Evolutionary conservation across 2,888 invertebrate genomes (phyloP), one percentile per base, ranked within the genome.

Genomic region (Ischnus inquisitorius): DNA sequence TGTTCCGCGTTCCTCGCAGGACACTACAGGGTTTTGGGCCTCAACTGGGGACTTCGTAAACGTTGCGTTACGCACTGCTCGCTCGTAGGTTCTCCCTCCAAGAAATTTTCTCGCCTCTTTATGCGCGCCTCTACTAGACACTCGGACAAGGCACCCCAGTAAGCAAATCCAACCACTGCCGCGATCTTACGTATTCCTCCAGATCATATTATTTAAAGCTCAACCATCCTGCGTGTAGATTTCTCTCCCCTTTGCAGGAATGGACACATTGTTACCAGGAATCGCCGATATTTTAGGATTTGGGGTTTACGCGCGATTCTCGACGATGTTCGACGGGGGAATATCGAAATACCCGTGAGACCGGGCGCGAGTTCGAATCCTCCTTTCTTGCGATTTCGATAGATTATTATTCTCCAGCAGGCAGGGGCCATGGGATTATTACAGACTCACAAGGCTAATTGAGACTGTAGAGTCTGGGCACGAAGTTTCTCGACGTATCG

Each of bases 311-410:
- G n/a, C 48, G 68, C 60, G 16, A 3, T 22, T n/a, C 34, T 14
- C 51, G n/a, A 60, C 46, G 60, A 34, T 48, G 5, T 34, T 54
- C 48, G 79, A 75, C 75, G 85, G 86, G 87, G 62, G 64, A 79
- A 57, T 34, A 78, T 69, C 48, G 81, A 89, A 91, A 90, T 91
- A 88, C 88, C 90, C 91, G 91, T 91, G 91, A 84, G 91, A 91
- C 90, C 88, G 14, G 57, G 3, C 57, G 12, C 28, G 22, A 57
- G 19, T 28, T 57, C 25, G 25, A 10, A 57, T 75, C 34, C 3
- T 22, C 12, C 48, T 41, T 79, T 86, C 86, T 71, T 65, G 69
- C 67, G 71, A 48, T 34, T 34, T 10, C 5, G 64, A 48, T 57
- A 85, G 67, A 82, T 87, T 85, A 87, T 86, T 84, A 48, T 62